phyloP scores from a whole-genome alignment of 2,888 invertebrate genomes.

The Gibbula magus region DNA sequence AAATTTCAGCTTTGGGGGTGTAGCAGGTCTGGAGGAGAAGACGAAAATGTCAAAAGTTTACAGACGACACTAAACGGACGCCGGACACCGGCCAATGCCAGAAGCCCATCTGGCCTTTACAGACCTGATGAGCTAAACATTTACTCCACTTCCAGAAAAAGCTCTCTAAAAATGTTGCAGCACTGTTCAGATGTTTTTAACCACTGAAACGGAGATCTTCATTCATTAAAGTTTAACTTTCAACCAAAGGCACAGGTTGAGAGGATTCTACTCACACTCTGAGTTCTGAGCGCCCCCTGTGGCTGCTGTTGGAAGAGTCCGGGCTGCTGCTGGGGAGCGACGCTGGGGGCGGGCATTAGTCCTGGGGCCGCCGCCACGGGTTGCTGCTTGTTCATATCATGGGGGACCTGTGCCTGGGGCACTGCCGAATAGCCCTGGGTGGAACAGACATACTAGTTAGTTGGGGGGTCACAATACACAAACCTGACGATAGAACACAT shows the following conservation, averaged over 20 bases:
- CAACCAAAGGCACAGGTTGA: background rate
- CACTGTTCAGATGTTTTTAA: background rate
- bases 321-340: conserved; percentile 35
- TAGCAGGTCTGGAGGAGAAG: too few relatives aligned
- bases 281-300: background rate
- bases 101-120: too few relatives aligned
- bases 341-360: conserved; percentile 41
- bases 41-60: too few relatives aligned
- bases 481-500: too few relatives aligned
- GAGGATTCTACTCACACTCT: background rate
- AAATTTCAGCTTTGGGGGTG: too few relatives aligned
- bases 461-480: too few relatives aligned
- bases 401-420: conserved; percentile 15
- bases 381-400: conserved; percentile 30
- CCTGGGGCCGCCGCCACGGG: conserved; percentile 11
- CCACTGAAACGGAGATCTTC: background rate
- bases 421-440: conserved; percentile 5
- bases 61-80: too few relatives aligned
- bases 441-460: too few relatives aligned
- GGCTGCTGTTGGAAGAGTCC: conserved; percentile 8
- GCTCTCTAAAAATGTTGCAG: too few relatives aligned
- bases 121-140: too few relatives aligned
- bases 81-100: too few relatives aligned
- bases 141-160: too few relatives aligned
- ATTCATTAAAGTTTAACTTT: background rate